Conservation (phyloP, 2,888 invertebrate species). For the Dermolepida albohirtum region DNA sequence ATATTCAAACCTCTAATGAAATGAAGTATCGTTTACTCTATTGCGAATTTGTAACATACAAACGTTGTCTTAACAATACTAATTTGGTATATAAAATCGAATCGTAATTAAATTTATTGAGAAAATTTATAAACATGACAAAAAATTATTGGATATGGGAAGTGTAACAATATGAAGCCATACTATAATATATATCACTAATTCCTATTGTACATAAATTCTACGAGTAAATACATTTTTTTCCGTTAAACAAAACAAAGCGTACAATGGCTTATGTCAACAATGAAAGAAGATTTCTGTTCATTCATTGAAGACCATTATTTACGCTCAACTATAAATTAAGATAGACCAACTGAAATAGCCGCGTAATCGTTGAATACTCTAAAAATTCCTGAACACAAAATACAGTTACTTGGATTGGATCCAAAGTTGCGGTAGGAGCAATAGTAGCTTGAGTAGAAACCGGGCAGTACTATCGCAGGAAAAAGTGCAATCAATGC, state of each 20-base stretch:
- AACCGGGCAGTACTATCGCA: constrained; percentile 7
- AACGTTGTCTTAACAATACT: no score
- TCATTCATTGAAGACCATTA: constrained; percentile 35
- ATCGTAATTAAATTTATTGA: no score
- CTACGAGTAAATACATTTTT: constrained; percentile 20
- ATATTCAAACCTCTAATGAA: no score
- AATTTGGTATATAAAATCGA: no score
- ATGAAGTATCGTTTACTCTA: no score
- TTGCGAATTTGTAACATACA: no score
- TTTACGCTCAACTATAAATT: constrained; percentile 35
- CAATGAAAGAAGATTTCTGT: constrained; percentile 31
- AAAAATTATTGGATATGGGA: no score
- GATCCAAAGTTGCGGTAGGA: constrained; percentile 26
- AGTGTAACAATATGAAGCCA: no score
- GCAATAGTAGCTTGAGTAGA: constrained; percentile 1
- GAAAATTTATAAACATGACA: no score
- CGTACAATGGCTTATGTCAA: constrained; percentile 29
- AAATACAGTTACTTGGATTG: constrained; percentile 39
- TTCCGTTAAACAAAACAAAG: constrained; percentile 14
- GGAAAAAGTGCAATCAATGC: constrained; percentile 49
- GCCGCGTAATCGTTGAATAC: constrained; percentile 23
- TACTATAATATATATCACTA: no score
- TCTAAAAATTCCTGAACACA: constrained; percentile 36
- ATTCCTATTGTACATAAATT: constrained; percentile 11
- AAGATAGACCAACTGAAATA: constrained; percentile 33